Conservation (phyloP, 2,797 vertebrate species). For the Myotis pilosus region DNA sequence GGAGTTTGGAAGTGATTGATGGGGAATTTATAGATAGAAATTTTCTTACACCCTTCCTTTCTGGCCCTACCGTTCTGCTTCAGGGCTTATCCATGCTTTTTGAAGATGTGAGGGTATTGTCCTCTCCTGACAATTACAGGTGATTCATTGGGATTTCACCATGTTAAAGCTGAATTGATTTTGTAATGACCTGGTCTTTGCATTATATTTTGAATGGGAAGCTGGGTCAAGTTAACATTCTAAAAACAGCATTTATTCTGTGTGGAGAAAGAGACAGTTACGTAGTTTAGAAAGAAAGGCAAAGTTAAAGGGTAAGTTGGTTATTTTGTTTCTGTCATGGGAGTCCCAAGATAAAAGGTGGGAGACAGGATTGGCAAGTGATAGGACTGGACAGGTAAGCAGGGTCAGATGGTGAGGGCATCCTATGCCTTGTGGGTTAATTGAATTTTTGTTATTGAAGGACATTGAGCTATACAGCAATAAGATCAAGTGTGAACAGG, state of each 20-base stretch:
- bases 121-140: background rate
- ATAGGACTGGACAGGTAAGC: rapidly evolving
- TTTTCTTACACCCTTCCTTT: background rate
- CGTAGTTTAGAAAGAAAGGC: background rate
- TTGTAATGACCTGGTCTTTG: background rate
- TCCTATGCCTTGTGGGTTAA: rapidly evolving
- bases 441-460: background rate
- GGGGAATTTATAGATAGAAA: background rate
- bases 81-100: background rate
- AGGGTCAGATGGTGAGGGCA: background rate
- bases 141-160: background rate
- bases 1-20: too few relatives aligned
- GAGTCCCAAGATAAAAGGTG: background rate
- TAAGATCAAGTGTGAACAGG: too few relatives aligned
- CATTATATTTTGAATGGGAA: background rate
- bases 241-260: background rate
- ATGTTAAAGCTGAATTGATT: background rate
- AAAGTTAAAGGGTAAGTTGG: background rate
- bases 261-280: background rate
- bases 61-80: rapidly evolving
- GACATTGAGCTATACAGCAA: background rate
- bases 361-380: rapidly evolving
- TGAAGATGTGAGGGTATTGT: background rate
- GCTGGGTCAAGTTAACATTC: background rate
- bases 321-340: background rate